phyloP scores from a whole-genome alignment of 2,113 vertebrate species.

The Saimiri boliviensis region DNA sequence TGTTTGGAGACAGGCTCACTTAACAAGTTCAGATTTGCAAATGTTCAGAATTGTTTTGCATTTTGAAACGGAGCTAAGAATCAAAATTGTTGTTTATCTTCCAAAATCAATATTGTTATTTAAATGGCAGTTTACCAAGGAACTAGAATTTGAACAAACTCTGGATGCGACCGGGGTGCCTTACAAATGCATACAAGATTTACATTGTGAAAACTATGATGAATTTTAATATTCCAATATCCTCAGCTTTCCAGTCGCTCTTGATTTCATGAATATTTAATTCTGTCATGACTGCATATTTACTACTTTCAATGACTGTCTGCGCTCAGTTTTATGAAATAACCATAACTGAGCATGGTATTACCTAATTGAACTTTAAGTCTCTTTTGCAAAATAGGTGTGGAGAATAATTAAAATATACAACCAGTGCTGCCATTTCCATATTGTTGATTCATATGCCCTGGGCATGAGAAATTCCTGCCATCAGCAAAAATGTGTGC shows the following conservation, averaged over 20 bases:
- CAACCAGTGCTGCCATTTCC: constrained; percentile 63
- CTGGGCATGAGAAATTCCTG: constrained; percentile 78
- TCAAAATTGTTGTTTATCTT: constrained; percentile 47
- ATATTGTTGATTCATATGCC: constrained; percentile 56
- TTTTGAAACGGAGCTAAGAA: constrained; percentile 48
- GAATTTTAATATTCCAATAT: constrained; percentile 70
- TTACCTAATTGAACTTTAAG: constrained; percentile 71
- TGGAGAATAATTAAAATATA: constrained; percentile 74
- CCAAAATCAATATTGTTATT: constrained; percentile 73
- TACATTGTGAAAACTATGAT: constrained; percentile 59
- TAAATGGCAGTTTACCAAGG: not conserved
- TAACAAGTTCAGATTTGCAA: constrained; percentile 47
- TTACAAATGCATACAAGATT: constrained; percentile 51
- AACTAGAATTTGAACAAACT: constrained; percentile 38
- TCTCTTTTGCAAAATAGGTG: constrained; percentile 65
- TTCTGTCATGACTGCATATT: constrained; percentile 77
- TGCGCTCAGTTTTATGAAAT: constrained; percentile 66
- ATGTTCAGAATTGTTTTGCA: constrained; percentile 53
- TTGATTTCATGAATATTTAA: constrained; percentile 80
- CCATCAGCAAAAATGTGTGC: constrained; percentile 83
- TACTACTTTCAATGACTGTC: constrained; percentile 63
- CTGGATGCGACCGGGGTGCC: not conserved
- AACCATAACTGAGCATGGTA: constrained; percentile 46
- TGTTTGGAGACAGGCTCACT: constrained; percentile 21
- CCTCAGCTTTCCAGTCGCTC: constrained; percentile 66